These are phyloP conservation scores for Mycogona germanica DNA, from an alignment of 2,888 invertebrate genomes.

Conservation along the genomic window DNA sequence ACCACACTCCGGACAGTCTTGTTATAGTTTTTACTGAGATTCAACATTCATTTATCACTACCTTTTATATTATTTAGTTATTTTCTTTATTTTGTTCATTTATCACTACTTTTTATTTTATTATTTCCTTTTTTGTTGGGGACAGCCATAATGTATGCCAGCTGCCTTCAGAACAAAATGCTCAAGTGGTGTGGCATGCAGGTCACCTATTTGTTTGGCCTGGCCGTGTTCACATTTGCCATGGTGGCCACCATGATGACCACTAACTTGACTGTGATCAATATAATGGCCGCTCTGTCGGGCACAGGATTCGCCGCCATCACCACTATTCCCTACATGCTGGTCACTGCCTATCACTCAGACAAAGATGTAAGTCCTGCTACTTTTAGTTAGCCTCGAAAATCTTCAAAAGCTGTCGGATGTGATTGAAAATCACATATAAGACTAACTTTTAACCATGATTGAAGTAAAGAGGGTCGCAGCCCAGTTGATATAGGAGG, in stretches of 20 bases:
- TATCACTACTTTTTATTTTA: neutral
- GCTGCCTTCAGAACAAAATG: conserved; percentile 27
- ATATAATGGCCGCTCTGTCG: conserved; percentile 28
- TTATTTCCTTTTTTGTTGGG: conserved; percentile 8
- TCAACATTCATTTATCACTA: no score
- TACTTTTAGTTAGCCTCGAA: no score
- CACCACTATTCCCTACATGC: conserved; percentile 29
- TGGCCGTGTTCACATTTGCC: conserved; percentile 26
- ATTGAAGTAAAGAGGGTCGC: no score
- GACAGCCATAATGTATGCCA: conserved; percentile 28
- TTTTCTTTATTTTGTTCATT: no score
- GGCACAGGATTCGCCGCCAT: conserved; percentile 29
- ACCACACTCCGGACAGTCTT: no score
- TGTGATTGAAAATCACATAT: no score
- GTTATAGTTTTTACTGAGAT: no score
- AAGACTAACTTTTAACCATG: no score
- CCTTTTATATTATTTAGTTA: no score
- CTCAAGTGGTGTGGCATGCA: conserved; percentile 26
- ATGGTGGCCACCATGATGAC: conserved; percentile 27
- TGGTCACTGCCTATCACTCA: conserved; percentile 27
- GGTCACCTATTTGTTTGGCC: conserved; percentile 27
- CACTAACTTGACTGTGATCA: conserved; percentile 25
- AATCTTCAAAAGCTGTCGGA: no score
- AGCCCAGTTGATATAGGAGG: no score
- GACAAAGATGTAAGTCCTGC: conserved; percentile 26